phyloP scores from a whole-genome alignment of 2,888 invertebrate species.

The Eristalinus aeneus region DNA sequence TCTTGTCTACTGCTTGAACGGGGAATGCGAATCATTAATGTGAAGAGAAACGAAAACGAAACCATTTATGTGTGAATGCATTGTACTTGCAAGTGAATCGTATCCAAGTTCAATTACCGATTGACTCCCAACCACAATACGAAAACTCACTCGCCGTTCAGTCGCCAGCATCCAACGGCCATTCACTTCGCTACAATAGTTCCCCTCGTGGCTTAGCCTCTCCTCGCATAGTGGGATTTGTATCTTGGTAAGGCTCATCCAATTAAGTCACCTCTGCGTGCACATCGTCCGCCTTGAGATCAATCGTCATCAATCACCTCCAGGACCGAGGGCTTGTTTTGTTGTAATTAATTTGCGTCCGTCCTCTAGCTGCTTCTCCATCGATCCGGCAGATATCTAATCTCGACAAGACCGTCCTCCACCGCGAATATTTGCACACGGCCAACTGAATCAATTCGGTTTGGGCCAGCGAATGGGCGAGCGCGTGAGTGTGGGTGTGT shows the following conservation, averaged over 20 bases:
- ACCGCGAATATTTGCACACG: conserved; percentile 46
- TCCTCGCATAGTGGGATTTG: not conserved
- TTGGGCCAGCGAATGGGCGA: not conserved
- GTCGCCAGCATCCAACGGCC: not conserved
- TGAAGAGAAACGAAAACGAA: no score
- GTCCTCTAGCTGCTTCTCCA: not conserved
- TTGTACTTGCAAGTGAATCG: no score
- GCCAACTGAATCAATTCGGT: conserved; percentile 57
- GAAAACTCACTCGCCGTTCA: no score
- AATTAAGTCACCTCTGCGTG: not conserved
- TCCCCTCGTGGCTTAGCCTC: not conserved
- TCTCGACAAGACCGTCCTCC: not conserved
- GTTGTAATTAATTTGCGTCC: not conserved
- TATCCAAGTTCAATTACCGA: no score
- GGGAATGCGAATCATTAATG: no score
- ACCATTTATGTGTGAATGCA: no score
- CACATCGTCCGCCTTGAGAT: not conserved
- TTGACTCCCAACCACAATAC: no score
- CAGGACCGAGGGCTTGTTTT: not conserved
- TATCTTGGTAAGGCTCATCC: not conserved
- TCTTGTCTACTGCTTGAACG: no score
- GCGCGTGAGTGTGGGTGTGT: conserved; percentile 27
- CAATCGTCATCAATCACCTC: not conserved
- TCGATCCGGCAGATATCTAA: not conserved
- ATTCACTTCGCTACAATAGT: not conserved